Percentiles rank a stretch among this genome's conserved stretches.
Conservation (phyloP, 2,797 vertebrate genomes). For the Pithecia hirsuta region DNA sequence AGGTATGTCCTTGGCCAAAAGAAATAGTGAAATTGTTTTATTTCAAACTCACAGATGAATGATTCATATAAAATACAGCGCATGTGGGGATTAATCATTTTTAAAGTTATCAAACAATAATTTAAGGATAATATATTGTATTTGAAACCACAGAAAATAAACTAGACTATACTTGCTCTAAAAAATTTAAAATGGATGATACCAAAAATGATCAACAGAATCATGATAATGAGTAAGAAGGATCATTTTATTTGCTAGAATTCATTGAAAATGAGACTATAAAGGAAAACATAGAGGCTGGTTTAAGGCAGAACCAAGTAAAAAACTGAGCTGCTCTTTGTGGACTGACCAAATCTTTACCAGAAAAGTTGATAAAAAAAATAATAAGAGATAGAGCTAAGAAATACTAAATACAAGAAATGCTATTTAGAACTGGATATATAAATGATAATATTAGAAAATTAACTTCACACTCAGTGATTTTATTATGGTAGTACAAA, state of each 20-base stretch:
- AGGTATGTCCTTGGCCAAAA: background rate
- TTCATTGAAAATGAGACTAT: background rate
- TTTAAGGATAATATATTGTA: background rate
- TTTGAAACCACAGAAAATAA: background rate
- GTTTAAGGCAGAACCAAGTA: background rate
- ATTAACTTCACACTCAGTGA: background rate
- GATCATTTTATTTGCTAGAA: background rate
- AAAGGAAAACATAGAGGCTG: background rate
- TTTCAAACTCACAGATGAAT: conserved; percentile 34
- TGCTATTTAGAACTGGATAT: background rate
- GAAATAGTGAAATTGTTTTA: conserved; percentile 36
- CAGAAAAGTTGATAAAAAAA: background rate
- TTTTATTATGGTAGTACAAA: background rate
- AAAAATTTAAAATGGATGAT: background rate
- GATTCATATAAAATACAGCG: background rate
- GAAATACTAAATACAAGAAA: background rate
- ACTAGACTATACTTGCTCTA: background rate
- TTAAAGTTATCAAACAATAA: conserved; percentile 23
- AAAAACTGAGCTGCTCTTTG: background rate
- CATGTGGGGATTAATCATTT: background rate
- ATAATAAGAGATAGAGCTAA: background rate
- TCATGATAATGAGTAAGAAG: background rate
- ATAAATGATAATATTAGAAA: background rate
- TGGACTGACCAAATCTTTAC: background rate
- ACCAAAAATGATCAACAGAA: background rate